A percentile compares a stretch with the other conserved stretches of the same genome.
Conservation (phyloP, 1,140 invertebrate species). For the Temnothorax longispinosus region DNA sequence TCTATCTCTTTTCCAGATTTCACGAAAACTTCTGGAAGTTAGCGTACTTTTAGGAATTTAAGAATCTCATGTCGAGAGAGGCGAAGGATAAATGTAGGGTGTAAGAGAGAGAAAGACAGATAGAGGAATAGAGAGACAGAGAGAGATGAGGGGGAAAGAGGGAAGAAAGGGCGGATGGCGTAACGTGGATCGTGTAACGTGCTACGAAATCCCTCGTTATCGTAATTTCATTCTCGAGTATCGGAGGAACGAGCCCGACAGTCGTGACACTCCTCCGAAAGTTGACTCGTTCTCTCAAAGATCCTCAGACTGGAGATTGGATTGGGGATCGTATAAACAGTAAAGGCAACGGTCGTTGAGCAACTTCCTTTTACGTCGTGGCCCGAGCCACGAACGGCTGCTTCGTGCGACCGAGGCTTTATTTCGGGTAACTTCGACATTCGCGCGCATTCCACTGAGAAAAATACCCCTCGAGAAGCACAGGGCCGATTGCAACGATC, state of each 20-base stretch:
- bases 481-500: slow-evolving; percentile 20
- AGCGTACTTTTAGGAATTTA: slow-evolving; percentile 39
- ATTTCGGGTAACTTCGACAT: slow-evolving; percentile 60
- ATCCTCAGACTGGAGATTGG: slow-evolving; percentile 46
- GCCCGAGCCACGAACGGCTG: slow-evolving; percentile 49
- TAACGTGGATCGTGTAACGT: slow-evolving; percentile 54
- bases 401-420: slow-evolving; percentile 58
- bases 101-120: not conserved
- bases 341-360: slow-evolving; percentile 61
- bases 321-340: slow-evolving; percentile 60
- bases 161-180: not conserved
- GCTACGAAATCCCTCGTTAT: slow-evolving; percentile 65
- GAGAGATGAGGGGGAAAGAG: not conserved
- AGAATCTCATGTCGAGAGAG: slow-evolving; percentile 38
- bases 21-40: slow-evolving; percentile 43
- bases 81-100: slow-evolving; percentile 4
- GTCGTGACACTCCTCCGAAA: slow-evolving; percentile 37
- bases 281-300: slow-evolving; percentile 44
- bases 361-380: slow-evolving; percentile 60
- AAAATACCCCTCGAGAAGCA: slow-evolving; percentile 24
- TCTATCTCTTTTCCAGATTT: slow-evolving; percentile 26
- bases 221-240: slow-evolving; percentile 67
- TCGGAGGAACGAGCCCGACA: slow-evolving; percentile 44
- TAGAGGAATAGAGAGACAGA: not conserved
- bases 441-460: slow-evolving; percentile 21